A percentile compares a stretch with the other conserved stretches of the same genome.
phyloP scores from a whole-genome alignment of 2,113 vertebrate genomes.

The Stigmatopora nigra region DNA sequence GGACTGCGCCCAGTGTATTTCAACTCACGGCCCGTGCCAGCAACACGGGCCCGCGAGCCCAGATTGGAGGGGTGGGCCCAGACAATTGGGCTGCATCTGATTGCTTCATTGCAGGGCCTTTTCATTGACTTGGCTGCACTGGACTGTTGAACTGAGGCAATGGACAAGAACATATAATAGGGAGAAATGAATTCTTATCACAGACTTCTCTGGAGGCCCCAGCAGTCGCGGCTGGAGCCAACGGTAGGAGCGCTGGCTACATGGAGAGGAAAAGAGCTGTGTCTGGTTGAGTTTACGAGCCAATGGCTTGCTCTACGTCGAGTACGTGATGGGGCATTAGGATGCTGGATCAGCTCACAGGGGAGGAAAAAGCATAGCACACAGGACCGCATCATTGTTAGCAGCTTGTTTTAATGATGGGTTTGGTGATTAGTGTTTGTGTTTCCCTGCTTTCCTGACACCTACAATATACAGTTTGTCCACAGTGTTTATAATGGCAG shows the following conservation, averaged over 20 bases:
- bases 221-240: slow-evolving; percentile 58
- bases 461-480: slow-evolving; percentile 50
- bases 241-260: slow-evolving; percentile 43
- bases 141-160: slow-evolving; percentile 85
- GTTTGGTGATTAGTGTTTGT: slow-evolving; percentile 59
- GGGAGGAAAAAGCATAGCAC: slow-evolving; percentile 43
- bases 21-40: slow-evolving; percentile 44
- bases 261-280: slow-evolving; percentile 36
- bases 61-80: slow-evolving; percentile 59
- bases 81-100: slow-evolving; percentile 77
- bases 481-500: slow-evolving; percentile 61
- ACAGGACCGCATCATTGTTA: slow-evolving; percentile 48
- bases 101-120: slow-evolving; percentile 79
- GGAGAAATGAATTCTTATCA: slow-evolving; percentile 87
- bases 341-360: slow-evolving; percentile 46
- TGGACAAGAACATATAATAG: slow-evolving; percentile 86
- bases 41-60: slow-evolving; percentile 53
- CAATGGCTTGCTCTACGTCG: slow-evolving; percentile 33
- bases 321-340: slow-evolving; percentile 47
- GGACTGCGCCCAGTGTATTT: slow-evolving; percentile 45
- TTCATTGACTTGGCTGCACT: slow-evolving; percentile 80
- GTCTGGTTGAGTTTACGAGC: slow-evolving; percentile 34
- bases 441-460: slow-evolving; percentile 57
- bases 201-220: slow-evolving; percentile 73
- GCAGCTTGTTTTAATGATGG: slow-evolving; percentile 60